phyloP scores from a whole-genome alignment of 1,140 invertebrate genomes.

The Phthorimaea operculella region DNA sequence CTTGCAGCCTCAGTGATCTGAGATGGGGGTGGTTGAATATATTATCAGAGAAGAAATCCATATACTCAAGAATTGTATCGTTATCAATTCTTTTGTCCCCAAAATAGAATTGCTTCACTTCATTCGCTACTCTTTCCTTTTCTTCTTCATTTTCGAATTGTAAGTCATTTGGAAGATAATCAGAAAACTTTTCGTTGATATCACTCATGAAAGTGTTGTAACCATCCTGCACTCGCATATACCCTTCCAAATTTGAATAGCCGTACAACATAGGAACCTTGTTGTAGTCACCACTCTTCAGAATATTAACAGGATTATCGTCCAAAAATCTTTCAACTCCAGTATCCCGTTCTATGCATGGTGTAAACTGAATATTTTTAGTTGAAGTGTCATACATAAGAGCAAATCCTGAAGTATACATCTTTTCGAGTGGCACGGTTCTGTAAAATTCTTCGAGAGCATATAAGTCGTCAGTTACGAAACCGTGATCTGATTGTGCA shows the following conservation, averaged over 20 bases:
- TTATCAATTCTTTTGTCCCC: constrained; percentile 19
- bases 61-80: constrained; percentile 24
- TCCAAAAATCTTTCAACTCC: constrained; percentile 25
- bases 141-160: constrained; percentile 27
- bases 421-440: constrained; percentile 10
- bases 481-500: constrained; percentile 21
- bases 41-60: constrained; percentile 38
- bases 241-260: constrained; percentile 38
- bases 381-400: constrained; percentile 19
- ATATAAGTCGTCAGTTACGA: constrained; percentile 19
- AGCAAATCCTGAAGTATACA: constrained; percentile 11
- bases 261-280: constrained; percentile 39
- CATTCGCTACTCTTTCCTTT: constrained; percentile 25
- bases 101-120: constrained; percentile 41
- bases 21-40: constrained; percentile 29
- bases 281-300: constrained; percentile 28
- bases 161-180: constrained; percentile 40
- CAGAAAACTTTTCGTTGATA: constrained; percentile 42
- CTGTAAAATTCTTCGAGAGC: constrained; percentile 31
- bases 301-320: constrained; percentile 27
- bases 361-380: constrained; percentile 12
- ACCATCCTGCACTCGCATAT: constrained; percentile 16
- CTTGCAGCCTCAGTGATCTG: constrained; percentile 27
- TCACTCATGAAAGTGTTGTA: constrained; percentile 30
- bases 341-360: constrained; percentile 28